Conservation (phyloP, 2,888 invertebrate genomes). For the Chloromyia formosa region DNA sequence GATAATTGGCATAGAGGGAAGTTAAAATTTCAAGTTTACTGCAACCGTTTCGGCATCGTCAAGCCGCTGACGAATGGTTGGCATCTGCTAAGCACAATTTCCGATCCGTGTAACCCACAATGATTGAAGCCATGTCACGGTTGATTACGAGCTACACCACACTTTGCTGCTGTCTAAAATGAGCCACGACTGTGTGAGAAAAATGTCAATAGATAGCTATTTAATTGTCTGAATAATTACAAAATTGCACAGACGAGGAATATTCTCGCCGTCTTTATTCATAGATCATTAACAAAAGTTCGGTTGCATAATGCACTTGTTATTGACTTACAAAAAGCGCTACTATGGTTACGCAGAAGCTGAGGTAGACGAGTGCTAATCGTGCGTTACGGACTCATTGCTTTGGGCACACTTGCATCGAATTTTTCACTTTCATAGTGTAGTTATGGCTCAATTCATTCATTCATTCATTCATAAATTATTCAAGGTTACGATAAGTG, state of each 20-base stretch:
- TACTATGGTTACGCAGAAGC: background rate
- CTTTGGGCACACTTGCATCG: conserved; percentile 45
- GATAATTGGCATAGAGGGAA: background rate
- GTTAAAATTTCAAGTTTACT: conserved; percentile 30
- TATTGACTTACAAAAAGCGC: conserved; percentile 25
- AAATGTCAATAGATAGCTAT: background rate
- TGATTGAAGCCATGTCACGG: background rate
- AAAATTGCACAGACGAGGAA: background rate
- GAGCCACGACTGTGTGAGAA: background rate
- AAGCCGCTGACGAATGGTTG: background rate
- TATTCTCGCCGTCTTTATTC: background rate
- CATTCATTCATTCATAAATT: conserved; percentile 23
- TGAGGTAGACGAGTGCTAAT: background rate
- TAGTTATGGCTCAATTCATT: conserved; percentile 22
- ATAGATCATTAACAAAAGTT: background rate
- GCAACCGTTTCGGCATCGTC: background rate
- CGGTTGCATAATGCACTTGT: conserved; percentile 20
- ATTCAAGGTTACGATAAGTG: background rate
- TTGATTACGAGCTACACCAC: background rate
- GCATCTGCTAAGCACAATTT: background rate
- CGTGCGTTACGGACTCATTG: background rate
- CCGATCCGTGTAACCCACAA: background rate
- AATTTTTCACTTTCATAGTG: conserved; percentile 44
- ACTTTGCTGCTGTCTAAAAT: background rate
- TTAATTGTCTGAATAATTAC: conserved; percentile 18